phyloP scores from a whole-genome alignment of 2,797 vertebrate species.

The Crenichthys baileyi region DNA sequence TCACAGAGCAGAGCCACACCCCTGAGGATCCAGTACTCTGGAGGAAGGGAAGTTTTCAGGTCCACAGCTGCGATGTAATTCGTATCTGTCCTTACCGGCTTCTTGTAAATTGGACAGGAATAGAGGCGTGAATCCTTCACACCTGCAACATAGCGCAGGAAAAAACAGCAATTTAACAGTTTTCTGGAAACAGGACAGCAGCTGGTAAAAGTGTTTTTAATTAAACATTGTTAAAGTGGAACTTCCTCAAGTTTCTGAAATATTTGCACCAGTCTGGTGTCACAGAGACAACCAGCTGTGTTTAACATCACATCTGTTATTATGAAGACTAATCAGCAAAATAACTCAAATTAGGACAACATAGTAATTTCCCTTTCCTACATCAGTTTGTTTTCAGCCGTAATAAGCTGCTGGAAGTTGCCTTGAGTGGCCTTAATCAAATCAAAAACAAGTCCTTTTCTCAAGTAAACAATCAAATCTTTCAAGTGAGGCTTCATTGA shows the following conservation, averaged over 20 bases:
- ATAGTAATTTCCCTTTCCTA: conserved; percentile 6
- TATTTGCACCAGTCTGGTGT: conserved; percentile 14
- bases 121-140: conserved; percentile 86
- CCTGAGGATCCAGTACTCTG: conserved; percentile 93
- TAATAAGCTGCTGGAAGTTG: neutral
- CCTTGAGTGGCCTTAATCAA: neutral
- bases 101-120: conserved; percentile 95
- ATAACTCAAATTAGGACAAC: conserved; percentile 15
- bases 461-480: conserved; percentile 1
- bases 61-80: conserved; percentile 91
- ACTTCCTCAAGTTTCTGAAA: conserved; percentile 20
- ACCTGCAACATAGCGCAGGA: conserved; percentile 58
- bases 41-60: conserved; percentile 84
- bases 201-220: conserved; percentile 10
- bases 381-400: neutral
- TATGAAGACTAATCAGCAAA: conserved; percentile 20
- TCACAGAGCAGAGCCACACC: conserved; percentile 95
- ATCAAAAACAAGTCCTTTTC: conserved; percentile 14
- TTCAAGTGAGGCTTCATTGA: neutral
- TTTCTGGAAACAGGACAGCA: neutral
- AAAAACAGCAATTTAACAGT: neutral
- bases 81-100: conserved; percentile 86
- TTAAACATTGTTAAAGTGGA: neutral
- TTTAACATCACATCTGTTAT: conserved; percentile 32
- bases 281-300: conserved; percentile 11